Evolutionary conservation across 2,888 invertebrate genomes (phyloP).

Genomic region (Clanis bilineata): DNA sequence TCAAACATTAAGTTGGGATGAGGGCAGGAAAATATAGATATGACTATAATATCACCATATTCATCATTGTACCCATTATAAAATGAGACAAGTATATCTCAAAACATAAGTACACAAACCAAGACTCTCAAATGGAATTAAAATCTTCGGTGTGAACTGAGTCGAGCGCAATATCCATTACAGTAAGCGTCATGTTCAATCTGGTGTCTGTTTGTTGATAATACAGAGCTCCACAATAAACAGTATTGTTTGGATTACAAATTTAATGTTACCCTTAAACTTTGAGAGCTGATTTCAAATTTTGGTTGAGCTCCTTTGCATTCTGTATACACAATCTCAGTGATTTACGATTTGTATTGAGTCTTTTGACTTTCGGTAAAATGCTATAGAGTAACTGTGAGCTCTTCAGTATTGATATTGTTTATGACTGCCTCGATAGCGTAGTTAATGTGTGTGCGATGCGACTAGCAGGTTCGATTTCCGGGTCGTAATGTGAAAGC

Average conservation of each 20-base stretch:
- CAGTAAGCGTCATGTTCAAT: conserved; percentile 43
- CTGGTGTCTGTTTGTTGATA: conserved; percentile 36
- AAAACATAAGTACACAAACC: background rate
- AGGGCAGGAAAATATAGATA: too few species aligned
- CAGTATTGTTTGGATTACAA: conserved; percentile 14
- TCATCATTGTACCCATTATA: background rate
- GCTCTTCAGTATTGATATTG: too few species aligned
- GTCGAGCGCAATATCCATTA: conserved; percentile 38
- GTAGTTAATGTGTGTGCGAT: too few species aligned
- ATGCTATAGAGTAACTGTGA: too few species aligned
- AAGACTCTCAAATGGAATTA: conserved; percentile 1
- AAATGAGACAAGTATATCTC: background rate
- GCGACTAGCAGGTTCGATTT: too few species aligned
- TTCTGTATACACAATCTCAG: background rate
- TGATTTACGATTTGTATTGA: background rate
- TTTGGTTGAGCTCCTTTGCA: background rate
- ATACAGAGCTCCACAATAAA: conserved; percentile 24
- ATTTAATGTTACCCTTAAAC: conserved; percentile 10
- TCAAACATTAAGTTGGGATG: too few species aligned
- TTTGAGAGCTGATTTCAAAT: background rate
- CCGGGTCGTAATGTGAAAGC: too few species aligned
- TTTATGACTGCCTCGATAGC: too few species aligned
- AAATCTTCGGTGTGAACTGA: conserved; percentile 13
- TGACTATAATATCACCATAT: background rate
- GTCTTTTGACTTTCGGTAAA: background rate